Conservation (phyloP, 2,888 invertebrate species). For the Agrochola lychnidis region DNA sequence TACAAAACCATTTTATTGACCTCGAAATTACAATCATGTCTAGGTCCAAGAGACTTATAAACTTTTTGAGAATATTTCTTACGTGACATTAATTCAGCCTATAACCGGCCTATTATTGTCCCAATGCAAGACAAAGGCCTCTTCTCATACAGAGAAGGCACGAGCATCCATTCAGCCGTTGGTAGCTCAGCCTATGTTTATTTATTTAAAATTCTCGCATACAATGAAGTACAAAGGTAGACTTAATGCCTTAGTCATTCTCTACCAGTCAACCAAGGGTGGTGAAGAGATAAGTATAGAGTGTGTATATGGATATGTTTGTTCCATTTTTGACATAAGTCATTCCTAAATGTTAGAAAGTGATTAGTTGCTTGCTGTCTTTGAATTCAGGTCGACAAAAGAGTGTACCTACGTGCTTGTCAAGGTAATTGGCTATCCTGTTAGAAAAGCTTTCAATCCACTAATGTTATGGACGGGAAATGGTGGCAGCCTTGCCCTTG, state of each 20-base stretch:
- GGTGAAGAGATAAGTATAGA: too few species aligned
- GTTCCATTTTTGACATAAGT: background rate
- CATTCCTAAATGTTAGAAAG: background rate
- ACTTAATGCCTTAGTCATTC: too few species aligned
- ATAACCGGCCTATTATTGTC: too few species aligned
- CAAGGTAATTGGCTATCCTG: conserved; percentile 28
- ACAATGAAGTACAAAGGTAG: too few species aligned
- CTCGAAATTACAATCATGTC: background rate
- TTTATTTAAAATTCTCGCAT: too few species aligned
- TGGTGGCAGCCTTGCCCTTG: conserved; percentile 9
- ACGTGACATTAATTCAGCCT: too few species aligned
- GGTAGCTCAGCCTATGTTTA: background rate
- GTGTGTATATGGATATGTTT: too few species aligned
- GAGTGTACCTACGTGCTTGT: background rate
- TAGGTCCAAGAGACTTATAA: background rate
- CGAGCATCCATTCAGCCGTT: too few species aligned
- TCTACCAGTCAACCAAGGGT: too few species aligned
- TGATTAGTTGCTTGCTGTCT: background rate
- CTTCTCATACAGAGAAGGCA: too few species aligned
- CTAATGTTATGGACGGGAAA: conserved; percentile 28
- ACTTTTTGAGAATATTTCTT: background rate
- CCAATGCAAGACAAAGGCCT: too few species aligned
- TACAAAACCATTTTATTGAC: background rate
- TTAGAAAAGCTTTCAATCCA: conserved; percentile 34
- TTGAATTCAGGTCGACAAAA: conserved; percentile 8